Percentiles rank a stretch among this genome's conserved stretches.
Conservation (phyloP, 2,113 vertebrate species). For the Cyrtonyx montezumae region DNA sequence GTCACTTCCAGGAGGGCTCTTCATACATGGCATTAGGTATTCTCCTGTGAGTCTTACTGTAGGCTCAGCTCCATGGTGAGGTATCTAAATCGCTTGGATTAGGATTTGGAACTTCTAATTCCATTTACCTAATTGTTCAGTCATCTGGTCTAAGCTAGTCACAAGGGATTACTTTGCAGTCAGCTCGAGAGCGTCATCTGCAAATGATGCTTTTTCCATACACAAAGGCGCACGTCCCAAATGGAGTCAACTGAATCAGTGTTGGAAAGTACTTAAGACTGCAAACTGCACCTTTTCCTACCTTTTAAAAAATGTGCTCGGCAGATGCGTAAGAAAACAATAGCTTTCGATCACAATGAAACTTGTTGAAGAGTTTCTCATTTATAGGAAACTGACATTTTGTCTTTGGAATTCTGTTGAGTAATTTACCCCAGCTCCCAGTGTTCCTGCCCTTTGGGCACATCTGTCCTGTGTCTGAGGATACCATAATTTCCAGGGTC, state of each 20-base stretch:
- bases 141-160: neutral
- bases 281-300: neutral
- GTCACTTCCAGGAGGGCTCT: neutral
- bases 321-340: neutral
- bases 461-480: conserved; percentile 39
- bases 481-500: conserved; percentile 42
- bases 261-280: neutral
- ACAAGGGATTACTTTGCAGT: neutral
- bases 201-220: neutral
- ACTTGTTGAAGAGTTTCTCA: neutral
- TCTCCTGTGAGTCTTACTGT: neutral
- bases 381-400: conserved; percentile 20
- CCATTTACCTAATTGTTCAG: neutral
- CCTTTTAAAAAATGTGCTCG: neutral
- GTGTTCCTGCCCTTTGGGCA: neutral
- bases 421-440: conserved; percentile 16
- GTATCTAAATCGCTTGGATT: neutral
- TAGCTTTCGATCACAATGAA: conserved; percentile 3
- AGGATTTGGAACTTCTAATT: neutral
- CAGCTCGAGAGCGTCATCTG: neutral
- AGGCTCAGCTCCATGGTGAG: neutral
- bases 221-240: neutral
- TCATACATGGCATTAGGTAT: neutral
- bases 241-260: neutral
- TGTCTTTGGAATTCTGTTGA: conserved; percentile 38